phyloP scores from a whole-genome alignment of 2,113 vertebrate genomes.

The Puffinus mauretanicus region DNA sequence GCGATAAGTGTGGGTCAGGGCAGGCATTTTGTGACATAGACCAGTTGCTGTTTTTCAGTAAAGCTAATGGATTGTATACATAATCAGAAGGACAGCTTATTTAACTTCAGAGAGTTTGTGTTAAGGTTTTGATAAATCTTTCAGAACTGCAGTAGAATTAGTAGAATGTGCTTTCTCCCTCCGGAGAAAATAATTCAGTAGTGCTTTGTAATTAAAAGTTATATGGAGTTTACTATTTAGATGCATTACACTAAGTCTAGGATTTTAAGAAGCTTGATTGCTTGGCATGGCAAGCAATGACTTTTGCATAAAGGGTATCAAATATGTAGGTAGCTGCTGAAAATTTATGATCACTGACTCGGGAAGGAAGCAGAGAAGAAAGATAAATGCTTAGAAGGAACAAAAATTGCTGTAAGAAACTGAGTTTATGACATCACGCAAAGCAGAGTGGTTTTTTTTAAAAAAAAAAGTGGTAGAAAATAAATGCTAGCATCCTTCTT shows the following conservation, averaged over 20 bases:
- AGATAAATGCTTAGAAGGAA: not conserved
- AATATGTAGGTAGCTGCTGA: not conserved
- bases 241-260: not conserved
- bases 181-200: not conserved
- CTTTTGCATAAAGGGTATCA: not conserved
- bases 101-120: not conserved
- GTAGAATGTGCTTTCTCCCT: not conserved
- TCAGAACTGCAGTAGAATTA: not conserved
- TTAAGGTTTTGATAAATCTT: not conserved
- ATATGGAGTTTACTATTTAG: not conserved
- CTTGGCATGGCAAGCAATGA: not conserved
- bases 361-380: not conserved
- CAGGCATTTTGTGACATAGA: not conserved
- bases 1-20: not conserved
- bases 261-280: not conserved
- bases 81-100: not conserved
- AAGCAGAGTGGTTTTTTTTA: not conserved
- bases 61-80: not conserved
- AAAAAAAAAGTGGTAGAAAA: not conserved
- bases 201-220: not conserved
- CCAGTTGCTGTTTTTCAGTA: not conserved
- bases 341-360: not conserved
- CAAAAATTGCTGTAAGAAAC: not conserved
- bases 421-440: not conserved
- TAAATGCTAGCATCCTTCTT: not conserved